A percentile compares a stretch with the other conserved stretches of the same genome.
Conservation (phyloP, 2,113 vertebrate genomes). For the Tenrec ecaudatus region DNA sequence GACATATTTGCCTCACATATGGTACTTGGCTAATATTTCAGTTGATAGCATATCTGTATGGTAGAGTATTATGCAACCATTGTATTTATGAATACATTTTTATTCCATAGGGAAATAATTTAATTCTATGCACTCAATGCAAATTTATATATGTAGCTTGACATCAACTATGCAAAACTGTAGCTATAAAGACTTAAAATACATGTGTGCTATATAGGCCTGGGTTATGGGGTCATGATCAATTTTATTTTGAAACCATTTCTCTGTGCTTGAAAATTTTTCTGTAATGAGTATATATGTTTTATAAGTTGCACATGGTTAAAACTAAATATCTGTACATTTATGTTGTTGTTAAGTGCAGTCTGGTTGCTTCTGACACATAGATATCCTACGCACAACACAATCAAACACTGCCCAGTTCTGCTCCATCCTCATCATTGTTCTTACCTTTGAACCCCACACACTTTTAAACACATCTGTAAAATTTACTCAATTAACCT, state of each 20-base stretch:
- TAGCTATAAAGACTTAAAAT: neutral
- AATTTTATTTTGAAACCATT: neutral
- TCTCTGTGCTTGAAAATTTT: neutral
- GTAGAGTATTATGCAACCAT: neutral
- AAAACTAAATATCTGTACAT: neutral
- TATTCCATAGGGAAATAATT: neutral
- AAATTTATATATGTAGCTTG: neutral
- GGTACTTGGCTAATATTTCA: no score
- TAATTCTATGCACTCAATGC: neutral
- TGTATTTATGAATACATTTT: neutral
- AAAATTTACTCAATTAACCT: no score
- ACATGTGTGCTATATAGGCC: neutral
- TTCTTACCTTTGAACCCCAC: no score
- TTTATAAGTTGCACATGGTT: neutral
- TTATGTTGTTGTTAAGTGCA: no score
- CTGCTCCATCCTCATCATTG: no score
- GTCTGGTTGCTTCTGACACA: no score
- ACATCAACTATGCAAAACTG: neutral
- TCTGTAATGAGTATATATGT: neutral
- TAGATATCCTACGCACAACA: no score
- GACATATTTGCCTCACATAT: no score
- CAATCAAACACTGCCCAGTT: no score
- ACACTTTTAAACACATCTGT: no score
- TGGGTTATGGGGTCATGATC: neutral
- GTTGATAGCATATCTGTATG: no score